These are phyloP conservation scores for Anorthoa munda DNA, from an alignment of 2,888 invertebrate species.

Conservation along the genomic window DNA sequence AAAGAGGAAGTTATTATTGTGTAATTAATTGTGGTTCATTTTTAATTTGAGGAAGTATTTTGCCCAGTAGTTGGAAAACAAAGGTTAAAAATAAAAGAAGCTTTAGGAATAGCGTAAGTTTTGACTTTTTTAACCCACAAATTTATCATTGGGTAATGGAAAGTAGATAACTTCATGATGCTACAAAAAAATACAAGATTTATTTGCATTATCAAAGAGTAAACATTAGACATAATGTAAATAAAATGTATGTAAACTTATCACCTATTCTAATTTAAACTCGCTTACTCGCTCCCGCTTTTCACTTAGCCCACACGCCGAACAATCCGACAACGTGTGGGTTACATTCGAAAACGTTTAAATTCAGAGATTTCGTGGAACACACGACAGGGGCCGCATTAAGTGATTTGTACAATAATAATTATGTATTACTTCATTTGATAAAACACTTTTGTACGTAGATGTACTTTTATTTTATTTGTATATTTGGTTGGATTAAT, in stretches of 20 bases:
- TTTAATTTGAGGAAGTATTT: no score
- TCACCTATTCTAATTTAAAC: background rate
- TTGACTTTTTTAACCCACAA: background rate
- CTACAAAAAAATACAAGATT: background rate
- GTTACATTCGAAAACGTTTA: slow-evolving; percentile 84
- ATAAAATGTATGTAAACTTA: background rate
- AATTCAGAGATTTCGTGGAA: slow-evolving; percentile 83
- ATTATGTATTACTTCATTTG: slow-evolving; percentile 54
- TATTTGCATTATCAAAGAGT: no score
- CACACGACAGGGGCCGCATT: slow-evolving; percentile 73
- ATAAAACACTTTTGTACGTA: slow-evolving; percentile 41
- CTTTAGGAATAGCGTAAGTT: background rate
- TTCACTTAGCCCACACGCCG: slow-evolving; percentile 49
- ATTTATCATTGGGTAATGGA: background rate
- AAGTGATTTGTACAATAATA: slow-evolving; percentile 78
- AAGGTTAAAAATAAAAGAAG: no score
- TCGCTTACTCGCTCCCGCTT: slow-evolving; percentile 1
- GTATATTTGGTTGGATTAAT: background rate
- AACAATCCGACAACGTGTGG: slow-evolving; percentile 77
- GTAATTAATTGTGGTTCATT: background rate
- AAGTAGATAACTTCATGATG: no score
- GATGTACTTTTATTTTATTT: slow-evolving; percentile 31
- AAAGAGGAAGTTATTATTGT: background rate
- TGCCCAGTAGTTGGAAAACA: no score
- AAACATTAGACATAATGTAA: no score